Conservation (phyloP, 2,888 invertebrate species). For the Arrhopalites spinosus region DNA sequence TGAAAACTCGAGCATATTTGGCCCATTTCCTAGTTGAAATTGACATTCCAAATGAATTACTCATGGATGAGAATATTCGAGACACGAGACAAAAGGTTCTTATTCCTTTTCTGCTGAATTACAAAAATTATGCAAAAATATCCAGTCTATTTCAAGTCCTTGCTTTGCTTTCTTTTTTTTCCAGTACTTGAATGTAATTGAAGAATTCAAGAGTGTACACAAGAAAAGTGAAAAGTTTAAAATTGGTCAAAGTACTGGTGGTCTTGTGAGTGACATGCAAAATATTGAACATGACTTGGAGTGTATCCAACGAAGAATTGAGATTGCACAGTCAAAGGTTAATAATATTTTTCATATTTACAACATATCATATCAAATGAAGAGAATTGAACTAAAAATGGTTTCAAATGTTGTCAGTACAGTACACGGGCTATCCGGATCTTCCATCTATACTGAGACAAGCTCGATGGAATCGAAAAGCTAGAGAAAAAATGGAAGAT, state of each 20-base stretch:
- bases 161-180: neutral
- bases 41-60: slow-evolving; percentile 59
- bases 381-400: neutral
- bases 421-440: slow-evolving; percentile 19
- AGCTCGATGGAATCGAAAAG: slow-evolving; percentile 24
- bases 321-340: slow-evolving; percentile 26
- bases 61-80: slow-evolving; percentile 15
- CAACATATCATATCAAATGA: neutral
- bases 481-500: slow-evolving; percentile 17
- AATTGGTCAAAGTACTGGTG: slow-evolving; percentile 10
- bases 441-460: neutral
- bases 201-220: slow-evolving; percentile 30
- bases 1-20: slow-evolving; percentile 65
- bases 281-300: slow-evolving; percentile 35
- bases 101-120: neutral
- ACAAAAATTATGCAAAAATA: neutral
- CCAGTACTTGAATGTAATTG: slow-evolving; percentile 22
- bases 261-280: slow-evolving; percentile 29
- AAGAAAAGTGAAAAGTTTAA: slow-evolving; percentile 23
- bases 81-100: slow-evolving; percentile 24
- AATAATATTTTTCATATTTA: neutral
- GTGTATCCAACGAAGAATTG: slow-evolving; percentile 28
- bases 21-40: slow-evolving; percentile 62
- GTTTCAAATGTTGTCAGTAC: too few species aligned
- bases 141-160: neutral